Evolutionary conservation across 2,888 invertebrate genomes (phyloP), one percentile per base, ranked within the genome.

Genomic region (Drosophila setosimentum): DNA sequence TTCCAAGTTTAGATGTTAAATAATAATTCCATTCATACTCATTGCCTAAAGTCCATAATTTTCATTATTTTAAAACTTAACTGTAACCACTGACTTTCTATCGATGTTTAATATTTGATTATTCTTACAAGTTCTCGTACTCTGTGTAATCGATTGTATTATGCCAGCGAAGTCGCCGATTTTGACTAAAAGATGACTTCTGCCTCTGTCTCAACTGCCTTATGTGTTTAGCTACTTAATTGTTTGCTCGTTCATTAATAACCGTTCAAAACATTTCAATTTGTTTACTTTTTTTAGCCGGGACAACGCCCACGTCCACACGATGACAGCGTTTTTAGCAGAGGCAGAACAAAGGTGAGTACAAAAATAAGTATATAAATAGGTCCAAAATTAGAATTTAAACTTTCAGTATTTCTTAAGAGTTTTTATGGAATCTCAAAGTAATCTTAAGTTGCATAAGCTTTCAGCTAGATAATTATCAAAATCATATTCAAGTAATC

Each of bases 261-360:
- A 32, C 18, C 21, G 50, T 40, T 57, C 49, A 40, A 73, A 49
- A 33, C 54, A 33, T 59, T 55, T 27, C 0, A 49, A 29, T 45
- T 51, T 48, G 53, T 16, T 64, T 18, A 30, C 16, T 68, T 50
- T 40, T 89, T 90, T 45, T 83, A 92, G 92, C 91, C 92, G 81
- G 92, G 92, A 82, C 92, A 92, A 67, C 89, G 92, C 68, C 90
- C 91, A 82, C 91, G 92, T 82, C 92, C 92, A 65, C 92, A 92
- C 68, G 92, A 92, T 69, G 92, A 92, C 68, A 91, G 92, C 78
- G 92, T 92, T 62, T 92, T 92, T 70, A 92, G 92, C 78, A 88
- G 92, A 82, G 92, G 92, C 69, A 88, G 92, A 77, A 91, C 92
- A 92, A 92, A 92, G 92, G 92, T 92, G 80, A 30, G 90, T 76